Conservation (phyloP, 2,888 invertebrate genomes). For the Sisyra nigra region DNA sequence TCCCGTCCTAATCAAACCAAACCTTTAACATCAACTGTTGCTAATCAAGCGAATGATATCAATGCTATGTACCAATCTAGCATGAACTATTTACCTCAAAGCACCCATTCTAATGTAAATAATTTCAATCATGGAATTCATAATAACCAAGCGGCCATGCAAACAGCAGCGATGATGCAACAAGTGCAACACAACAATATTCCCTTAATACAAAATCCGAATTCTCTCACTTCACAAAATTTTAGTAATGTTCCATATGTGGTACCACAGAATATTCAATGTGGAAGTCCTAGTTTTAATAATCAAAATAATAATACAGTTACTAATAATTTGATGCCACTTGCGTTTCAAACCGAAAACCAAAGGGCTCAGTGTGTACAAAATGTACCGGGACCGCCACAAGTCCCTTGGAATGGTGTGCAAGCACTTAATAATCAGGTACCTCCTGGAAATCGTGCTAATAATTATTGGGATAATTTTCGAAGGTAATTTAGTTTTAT, state of each 20-base stretch:
- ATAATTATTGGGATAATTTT: slow-evolving; percentile 91
- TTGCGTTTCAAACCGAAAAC: slow-evolving; percentile 6
- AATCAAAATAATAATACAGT: not conserved
- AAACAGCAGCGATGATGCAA: not conserved
- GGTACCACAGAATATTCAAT: not conserved
- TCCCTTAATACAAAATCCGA: not conserved
- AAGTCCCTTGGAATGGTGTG: slow-evolving; percentile 24
- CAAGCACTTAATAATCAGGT: slow-evolving; percentile 74
- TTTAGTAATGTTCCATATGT: not conserved
- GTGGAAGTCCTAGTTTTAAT: slow-evolving; percentile 1
- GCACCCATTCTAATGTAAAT: not conserved
- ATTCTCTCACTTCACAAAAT: not conserved
- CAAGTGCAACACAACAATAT: slow-evolving; percentile 1
- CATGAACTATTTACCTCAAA: too few relatives aligned
- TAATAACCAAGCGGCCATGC: not conserved
- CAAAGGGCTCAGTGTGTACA: slow-evolving; percentile 9
- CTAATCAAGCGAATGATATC: not conserved
- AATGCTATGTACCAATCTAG: too few relatives aligned
- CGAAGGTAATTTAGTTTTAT: slow-evolving; percentile 47
- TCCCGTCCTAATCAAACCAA: not conserved
- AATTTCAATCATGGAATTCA: slow-evolving; percentile 1
- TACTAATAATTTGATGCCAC: slow-evolving; percentile 3
- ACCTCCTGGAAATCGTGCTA: slow-evolving; percentile 76
- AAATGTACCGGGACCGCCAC: slow-evolving; percentile 20
- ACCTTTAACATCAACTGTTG: not conserved